A percentile compares a stretch with the other conserved stretches of the same genome.
phyloP scores from a whole-genome alignment of 2,888 invertebrate species.

The Aporophyla nigra region DNA sequence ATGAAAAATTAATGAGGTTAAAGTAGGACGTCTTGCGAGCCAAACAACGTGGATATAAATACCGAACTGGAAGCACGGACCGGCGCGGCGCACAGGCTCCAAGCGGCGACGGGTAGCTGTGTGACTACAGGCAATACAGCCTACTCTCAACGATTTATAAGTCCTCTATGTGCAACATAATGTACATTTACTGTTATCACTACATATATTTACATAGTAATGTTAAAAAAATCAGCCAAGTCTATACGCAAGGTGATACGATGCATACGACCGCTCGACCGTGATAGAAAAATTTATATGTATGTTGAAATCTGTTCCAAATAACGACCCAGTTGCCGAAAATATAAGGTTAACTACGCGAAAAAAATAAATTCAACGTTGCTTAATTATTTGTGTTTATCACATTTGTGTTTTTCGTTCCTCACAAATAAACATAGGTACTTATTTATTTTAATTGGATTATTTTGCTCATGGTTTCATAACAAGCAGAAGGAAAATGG shows the following conservation, averaged over 20 bases:
- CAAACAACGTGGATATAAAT: constrained; percentile 67
- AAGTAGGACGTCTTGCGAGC: constrained; percentile 76
- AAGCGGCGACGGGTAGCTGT: too few relatives aligned
- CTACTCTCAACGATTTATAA: not conserved
- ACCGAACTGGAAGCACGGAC: constrained; percentile 62
- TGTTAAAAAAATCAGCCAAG: not conserved
- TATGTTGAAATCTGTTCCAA: constrained; percentile 4
- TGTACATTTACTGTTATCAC: not conserved
- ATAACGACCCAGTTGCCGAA: not conserved
- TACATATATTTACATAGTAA: not conserved
- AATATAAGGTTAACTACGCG: constrained; percentile 4
- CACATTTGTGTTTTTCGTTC: constrained; percentile 18
- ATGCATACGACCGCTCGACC: not conserved
- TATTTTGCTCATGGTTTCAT: constrained; percentile 20
- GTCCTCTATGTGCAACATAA: not conserved
- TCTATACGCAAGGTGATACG: not conserved
- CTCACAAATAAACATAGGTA: constrained; percentile 24
- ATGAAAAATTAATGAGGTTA: constrained; percentile 82
- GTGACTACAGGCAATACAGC: not conserved
- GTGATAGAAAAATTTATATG: not conserved
- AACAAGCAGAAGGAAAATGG: constrained; percentile 1
- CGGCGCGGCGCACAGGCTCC: not conserved
- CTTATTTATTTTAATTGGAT: constrained; percentile 49
- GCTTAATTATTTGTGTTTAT: constrained; percentile 30
- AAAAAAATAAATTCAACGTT: constrained; percentile 16